Conservation (phyloP, 2,888 invertebrate species). For the Ichneumon xanthorius region DNA sequence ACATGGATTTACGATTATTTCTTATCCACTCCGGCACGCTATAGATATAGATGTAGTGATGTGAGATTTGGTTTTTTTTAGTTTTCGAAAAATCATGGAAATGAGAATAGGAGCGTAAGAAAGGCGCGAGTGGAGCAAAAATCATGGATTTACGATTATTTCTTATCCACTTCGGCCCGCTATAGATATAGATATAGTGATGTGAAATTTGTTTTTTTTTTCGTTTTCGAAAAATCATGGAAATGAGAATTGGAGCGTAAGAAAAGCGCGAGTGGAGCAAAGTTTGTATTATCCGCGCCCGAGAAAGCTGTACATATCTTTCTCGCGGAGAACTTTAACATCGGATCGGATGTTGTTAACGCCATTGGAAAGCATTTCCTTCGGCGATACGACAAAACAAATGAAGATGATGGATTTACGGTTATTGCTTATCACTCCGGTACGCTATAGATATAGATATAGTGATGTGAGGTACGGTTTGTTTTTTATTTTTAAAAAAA, state of each 20-base stretch:
- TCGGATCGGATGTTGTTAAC: conserved; percentile 52
- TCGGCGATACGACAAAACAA: neutral
- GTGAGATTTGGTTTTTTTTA: neutral
- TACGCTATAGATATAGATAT: neutral
- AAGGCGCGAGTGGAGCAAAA: neutral
- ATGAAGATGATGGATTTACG: conserved; percentile 34
- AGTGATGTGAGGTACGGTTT: neutral
- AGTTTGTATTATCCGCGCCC: neutral
- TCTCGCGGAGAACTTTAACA: conserved; percentile 50
- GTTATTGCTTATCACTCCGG: neutral
- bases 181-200: neutral
- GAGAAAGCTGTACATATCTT: conserved; percentile 8
- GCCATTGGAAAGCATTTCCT: conserved; percentile 54
- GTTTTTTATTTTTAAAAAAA: neutral
- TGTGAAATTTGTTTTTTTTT: neutral
- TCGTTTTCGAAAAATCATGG: neutral
- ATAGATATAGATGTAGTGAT: neutral
- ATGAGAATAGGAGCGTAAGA: neutral
- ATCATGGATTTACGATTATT: conserved; percentile 40
- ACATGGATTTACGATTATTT: conserved; percentile 42
- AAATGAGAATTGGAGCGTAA: neutral
- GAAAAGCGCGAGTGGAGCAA: too few relatives aligned
- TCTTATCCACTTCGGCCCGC: neutral
- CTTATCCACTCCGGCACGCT: neutral
- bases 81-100: neutral